These are phyloP conservation scores for Acrocephalus arundinaceus DNA, from an alignment of 2,113 vertebrate genomes.

Conservation along the genomic window DNA sequence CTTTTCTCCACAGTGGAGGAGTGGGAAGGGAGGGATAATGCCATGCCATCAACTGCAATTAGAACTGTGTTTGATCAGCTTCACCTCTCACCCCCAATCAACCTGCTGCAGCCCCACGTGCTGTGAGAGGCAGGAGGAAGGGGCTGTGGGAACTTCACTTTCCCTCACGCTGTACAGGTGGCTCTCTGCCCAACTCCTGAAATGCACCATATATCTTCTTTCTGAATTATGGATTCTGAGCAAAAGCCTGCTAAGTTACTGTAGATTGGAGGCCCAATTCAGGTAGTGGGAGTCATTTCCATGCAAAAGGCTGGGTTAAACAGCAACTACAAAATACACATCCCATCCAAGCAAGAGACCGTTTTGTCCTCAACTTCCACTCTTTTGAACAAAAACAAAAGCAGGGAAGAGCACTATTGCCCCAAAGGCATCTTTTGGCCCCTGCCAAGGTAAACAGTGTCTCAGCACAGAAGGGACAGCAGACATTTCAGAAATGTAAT, in stretches of 20 bases:
- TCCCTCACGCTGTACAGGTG: neutral
- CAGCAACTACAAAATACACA: neutral
- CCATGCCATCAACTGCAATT: neutral
- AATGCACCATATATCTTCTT: neutral
- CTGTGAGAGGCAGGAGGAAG: neutral
- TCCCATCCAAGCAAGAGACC: neutral
- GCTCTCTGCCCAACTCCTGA: neutral
- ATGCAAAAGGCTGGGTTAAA: neutral
- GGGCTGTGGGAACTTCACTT: fast-evolving
- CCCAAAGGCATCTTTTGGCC: neutral
- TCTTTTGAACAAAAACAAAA: neutral
- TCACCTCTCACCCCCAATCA: fast-evolving
- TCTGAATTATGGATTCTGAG: neutral
- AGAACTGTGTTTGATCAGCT: neutral
- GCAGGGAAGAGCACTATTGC: neutral
- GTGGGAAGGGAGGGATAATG: neutral
- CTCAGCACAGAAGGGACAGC: neutral
- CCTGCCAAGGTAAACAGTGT: neutral
- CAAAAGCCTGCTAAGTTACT: neutral
- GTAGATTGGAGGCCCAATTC: neutral
- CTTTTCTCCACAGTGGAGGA: neutral
- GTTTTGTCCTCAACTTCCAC: neutral
- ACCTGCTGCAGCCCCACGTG: neutral
- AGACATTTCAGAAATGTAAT: neutral
- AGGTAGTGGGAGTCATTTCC: neutral